Conservation (phyloP, 2,888 invertebrate species). For the Troides aeacus region DNA sequence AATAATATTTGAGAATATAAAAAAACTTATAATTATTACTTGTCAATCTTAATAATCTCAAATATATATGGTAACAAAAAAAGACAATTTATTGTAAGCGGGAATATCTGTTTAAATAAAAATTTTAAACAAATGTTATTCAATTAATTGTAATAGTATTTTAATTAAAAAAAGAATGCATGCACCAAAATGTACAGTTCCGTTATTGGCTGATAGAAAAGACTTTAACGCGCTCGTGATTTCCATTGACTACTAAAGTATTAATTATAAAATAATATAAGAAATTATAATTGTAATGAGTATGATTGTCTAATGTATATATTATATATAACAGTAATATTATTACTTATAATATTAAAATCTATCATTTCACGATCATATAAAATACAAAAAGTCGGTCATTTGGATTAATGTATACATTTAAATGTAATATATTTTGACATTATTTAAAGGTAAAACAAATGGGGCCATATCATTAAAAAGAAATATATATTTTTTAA, state of each 20-base stretch:
- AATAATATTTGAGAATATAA: conserved; percentile 64
- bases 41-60: too few relatives aligned
- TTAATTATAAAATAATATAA: background rate
- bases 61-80: too few relatives aligned
- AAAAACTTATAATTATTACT: conserved; percentile 12
- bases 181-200: conserved; percentile 6
- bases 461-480: too few relatives aligned
- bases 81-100: background rate
- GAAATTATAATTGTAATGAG: background rate
- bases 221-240: conserved; percentile 43
- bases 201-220: conserved; percentile 38
- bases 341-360: too few relatives aligned
- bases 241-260: background rate
- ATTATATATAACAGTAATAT: too few relatives aligned
- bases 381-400: too few relatives aligned
- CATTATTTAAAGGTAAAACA: too few relatives aligned
- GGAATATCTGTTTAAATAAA: background rate
- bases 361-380: too few relatives aligned
- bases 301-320: background rate
- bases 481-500: too few relatives aligned
- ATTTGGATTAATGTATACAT: too few relatives aligned
- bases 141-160: conserved; percentile 3
- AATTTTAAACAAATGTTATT: conserved; percentile 9
- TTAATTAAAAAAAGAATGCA: background rate
- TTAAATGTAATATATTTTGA: too few relatives aligned